Conservation (phyloP, 1,140 invertebrate species). For the Aphaenogaster rudis region DNA sequence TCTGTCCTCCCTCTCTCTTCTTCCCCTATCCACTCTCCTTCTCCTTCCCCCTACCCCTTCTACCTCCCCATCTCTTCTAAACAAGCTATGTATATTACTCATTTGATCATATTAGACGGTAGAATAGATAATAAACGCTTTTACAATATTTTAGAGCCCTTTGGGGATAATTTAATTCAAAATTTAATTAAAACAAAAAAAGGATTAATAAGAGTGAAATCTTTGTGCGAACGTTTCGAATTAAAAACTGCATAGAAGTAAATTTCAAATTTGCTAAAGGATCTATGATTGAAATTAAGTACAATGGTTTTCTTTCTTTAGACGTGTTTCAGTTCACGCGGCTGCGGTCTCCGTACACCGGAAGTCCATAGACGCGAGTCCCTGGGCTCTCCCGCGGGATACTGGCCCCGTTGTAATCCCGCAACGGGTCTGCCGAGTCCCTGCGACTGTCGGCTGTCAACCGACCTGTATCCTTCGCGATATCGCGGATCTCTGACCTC, state of each 20-base stretch:
- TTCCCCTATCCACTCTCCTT: no score
- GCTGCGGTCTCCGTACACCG: constrained; percentile 82
- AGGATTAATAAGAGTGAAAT: background rate
- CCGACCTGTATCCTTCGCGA: constrained; percentile 82
- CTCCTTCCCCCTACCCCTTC: no score
- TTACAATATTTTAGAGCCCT: background rate
- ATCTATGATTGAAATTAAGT: background rate
- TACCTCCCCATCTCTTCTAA: no score
- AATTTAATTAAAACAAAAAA: background rate
- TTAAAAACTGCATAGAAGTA: background rate
- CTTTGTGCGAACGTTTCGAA: background rate
- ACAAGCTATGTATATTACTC: background rate
- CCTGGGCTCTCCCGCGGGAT: constrained; percentile 80
- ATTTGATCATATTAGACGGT: background rate
- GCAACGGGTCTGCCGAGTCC: constrained; percentile 81
- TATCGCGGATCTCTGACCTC: constrained; percentile 86
- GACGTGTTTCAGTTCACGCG: constrained; percentile 81
- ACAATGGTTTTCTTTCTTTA: constrained; percentile 53
- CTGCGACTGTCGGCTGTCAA: constrained; percentile 84
- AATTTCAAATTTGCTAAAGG: background rate
- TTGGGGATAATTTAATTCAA: background rate
- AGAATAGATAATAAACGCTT: background rate
- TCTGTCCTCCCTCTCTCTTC: no score
- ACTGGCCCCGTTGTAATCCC: constrained; percentile 81
- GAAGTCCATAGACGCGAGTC: constrained; percentile 83